A percentile compares a stretch with the other conserved stretches of the same genome.
These are phyloP conservation scores for Polylopha cassiicola DNA, from an alignment of 2,888 invertebrate genomes.

Conservation along the genomic window DNA sequence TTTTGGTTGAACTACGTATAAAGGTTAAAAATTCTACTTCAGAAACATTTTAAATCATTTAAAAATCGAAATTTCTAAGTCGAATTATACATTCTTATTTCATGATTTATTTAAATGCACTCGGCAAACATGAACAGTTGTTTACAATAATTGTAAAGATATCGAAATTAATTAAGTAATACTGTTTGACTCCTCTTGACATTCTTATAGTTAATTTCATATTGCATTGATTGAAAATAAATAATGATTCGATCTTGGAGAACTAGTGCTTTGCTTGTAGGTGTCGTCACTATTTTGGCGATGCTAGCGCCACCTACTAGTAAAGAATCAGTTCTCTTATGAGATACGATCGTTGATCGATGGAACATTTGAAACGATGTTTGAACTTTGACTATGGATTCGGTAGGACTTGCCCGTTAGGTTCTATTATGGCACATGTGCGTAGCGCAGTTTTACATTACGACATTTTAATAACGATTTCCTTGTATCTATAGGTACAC, in stretches of 20 bases:
- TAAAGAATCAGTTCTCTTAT: no score
- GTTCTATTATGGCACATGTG: slow-evolving; percentile 67
- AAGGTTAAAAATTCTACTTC: slow-evolving; percentile 41
- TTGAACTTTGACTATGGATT: slow-evolving; percentile 39
- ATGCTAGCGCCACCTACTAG: slow-evolving; percentile 5
- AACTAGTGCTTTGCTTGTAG: neutral
- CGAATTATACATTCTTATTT: slow-evolving; percentile 28
- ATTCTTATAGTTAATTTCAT: slow-evolving; percentile 35
- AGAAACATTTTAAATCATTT: slow-evolving; percentile 40
- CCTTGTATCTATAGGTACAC: no score
- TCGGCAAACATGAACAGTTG: slow-evolving; percentile 41
- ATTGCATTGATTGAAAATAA: slow-evolving; percentile 23
- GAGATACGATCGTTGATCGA: neutral
- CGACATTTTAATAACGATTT: slow-evolving; percentile 10
- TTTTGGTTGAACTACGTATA: slow-evolving; percentile 51
- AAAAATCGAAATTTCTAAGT: slow-evolving; percentile 32
- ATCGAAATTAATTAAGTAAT: slow-evolving; percentile 71
- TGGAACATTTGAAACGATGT: slow-evolving; percentile 15
- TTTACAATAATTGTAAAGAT: slow-evolving; percentile 50
- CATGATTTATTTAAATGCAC: slow-evolving; percentile 46
- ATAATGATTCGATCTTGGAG: slow-evolving; percentile 12
- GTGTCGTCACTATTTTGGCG: neutral
- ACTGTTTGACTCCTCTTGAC: slow-evolving; percentile 65
- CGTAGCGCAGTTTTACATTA: slow-evolving; percentile 31
- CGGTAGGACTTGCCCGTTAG: slow-evolving; percentile 54